phyloP scores from a whole-genome alignment of 1,140 invertebrate genomes.

The Papilio polytes region DNA sequence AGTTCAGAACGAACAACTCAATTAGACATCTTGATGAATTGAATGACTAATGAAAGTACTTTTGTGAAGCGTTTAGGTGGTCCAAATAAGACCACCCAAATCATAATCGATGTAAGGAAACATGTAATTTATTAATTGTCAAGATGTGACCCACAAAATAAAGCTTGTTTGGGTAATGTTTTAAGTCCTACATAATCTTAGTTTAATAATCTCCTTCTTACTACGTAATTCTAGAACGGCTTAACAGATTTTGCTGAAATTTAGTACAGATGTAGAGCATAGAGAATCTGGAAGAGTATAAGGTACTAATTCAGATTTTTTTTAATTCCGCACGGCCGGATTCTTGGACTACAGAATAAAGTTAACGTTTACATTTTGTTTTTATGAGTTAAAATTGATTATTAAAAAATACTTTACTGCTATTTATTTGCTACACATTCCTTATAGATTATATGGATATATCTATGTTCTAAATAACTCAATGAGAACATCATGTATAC shows the following conservation, averaged over 20 bases:
- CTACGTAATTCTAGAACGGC: too few species aligned
- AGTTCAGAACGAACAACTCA: constrained; percentile 3
- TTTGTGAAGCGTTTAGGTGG: constrained; percentile 53
- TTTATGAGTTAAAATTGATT: too few species aligned
- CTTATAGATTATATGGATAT: neutral
- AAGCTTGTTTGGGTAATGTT: neutral
- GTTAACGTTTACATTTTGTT: too few species aligned
- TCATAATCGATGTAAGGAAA: constrained; percentile 37
- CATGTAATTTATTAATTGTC: constrained; percentile 67
- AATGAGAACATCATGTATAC: constrained; percentile 29
- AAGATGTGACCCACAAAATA: constrained; percentile 55
- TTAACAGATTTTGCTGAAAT: too few species aligned
- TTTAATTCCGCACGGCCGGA: too few species aligned
- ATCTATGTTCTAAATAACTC: neutral
- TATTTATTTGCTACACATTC: neutral
- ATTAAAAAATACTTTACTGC: too few species aligned
- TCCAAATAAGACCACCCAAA: constrained; percentile 64
- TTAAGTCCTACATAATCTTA: neutral
- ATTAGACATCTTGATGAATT: constrained; percentile 33
- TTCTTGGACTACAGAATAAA: too few species aligned
- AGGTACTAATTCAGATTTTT: too few species aligned
- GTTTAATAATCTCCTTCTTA: neutral
- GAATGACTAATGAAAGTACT: constrained; percentile 23
- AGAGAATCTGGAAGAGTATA: neutral
- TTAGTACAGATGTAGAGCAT: too few species aligned